Evolutionary conservation across 2,797 vertebrate species (phyloP), one percentile per base, ranked within the genome.

Genomic region (Ataeniobius toweri): DNA sequence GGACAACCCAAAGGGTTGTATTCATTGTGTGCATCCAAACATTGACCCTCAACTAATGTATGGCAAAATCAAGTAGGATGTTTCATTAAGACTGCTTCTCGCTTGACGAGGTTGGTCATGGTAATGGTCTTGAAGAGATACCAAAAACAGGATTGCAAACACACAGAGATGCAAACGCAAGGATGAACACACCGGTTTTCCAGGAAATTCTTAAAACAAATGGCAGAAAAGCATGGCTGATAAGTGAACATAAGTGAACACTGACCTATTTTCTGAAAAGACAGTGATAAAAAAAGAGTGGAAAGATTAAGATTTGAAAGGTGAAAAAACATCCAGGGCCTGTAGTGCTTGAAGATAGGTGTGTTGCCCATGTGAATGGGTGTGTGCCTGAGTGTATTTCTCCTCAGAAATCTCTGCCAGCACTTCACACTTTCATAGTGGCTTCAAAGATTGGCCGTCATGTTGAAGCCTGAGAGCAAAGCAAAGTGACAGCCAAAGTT

Each of bases 141-240:
- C 36, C 46, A 71, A 71, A 50, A 46, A 48, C 44, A 70, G 44
- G 41, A 46, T 14, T 44, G 48, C 68, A 50, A 71, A 65, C 36
- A 76, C 65, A 48, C 75, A 71, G 69, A 74, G 4, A 71, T 41
- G 26, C 78, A 89, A 89, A 85, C 79, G 79, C 53, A 6, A 77
- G 76, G 79, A 87, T 80, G 80, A 88, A 91, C 87, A 87, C 88
- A 89, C 89, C 86, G 79, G 90, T 81, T 87, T 89, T 86, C 46
- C 73, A 86, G 75, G 77, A 86, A 86, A 83, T 83, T 87, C 77
- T 89, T 81, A 46, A 85, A 86, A 83, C 83, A 89, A 91, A 80
- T 87, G 83, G 84, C 82, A 89, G 90, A 91, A 86, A 90, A 90
- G 82, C 79, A 78, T 85, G 75, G 80, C 77, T 76, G 73, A 82